A percentile compares a stretch with the other conserved stretches of the same genome.
Evolutionary conservation across 2,797 vertebrate species (phyloP).

Genomic region (Sebastes iracundus): DNA sequence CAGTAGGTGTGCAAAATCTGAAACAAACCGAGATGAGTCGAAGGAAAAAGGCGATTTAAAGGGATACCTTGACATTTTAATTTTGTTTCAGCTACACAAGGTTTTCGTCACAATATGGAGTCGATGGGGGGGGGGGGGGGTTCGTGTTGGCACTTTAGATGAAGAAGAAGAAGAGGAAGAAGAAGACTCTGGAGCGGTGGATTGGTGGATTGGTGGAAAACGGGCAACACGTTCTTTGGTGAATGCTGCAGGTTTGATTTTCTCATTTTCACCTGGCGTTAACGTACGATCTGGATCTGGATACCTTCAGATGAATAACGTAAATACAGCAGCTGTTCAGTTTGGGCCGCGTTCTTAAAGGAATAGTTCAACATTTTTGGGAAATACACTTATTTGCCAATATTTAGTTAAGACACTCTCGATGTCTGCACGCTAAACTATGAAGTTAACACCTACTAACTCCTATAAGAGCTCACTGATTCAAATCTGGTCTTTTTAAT

Average conservation of each 20-base stretch:
- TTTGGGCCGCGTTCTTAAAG: not conserved
- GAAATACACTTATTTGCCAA: not conserved
- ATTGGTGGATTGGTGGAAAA: not conserved
- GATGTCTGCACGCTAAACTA: too few species aligned
- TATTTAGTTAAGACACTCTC: too few species aligned
- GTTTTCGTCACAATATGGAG: not conserved
- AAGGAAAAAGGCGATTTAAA: conserved; percentile 37
- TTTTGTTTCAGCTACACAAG: not conserved
- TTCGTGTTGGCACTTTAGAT: conserved; percentile 16
- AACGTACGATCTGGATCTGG: not conserved
- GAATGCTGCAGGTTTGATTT: not conserved
- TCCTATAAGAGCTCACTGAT: too few species aligned
- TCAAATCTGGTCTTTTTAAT: too few species aligned
- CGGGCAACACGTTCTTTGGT: conserved; percentile 9
- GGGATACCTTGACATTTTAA: conserved; percentile 58
- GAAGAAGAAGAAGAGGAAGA: not conserved
- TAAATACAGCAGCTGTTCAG: not conserved
- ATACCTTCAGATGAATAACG: not conserved
- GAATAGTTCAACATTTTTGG: not conserved
- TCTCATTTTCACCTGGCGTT: not conserved
- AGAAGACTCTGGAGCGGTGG: not conserved
- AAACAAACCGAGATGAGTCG: conserved; percentile 17
- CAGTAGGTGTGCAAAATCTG: conserved; percentile 74
- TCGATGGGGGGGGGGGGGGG: not conserved
- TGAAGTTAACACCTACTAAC: too few species aligned